Evolutionary conservation across 92 coral and sea anemone species (phyloP).

Genomic region (Parazoanthus darwini): DNA sequence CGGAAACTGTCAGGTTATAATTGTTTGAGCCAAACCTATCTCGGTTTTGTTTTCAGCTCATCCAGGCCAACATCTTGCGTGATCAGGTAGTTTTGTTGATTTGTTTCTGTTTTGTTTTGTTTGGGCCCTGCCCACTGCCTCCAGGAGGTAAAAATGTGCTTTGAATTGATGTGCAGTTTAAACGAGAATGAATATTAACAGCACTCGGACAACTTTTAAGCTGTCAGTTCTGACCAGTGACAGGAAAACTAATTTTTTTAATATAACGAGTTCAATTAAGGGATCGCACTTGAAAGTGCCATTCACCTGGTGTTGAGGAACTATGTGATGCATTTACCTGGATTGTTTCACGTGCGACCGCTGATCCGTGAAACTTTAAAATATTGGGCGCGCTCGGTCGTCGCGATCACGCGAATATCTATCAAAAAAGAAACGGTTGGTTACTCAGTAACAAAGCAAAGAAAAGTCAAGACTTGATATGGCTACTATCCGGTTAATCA

Average conservation of each 20-base stretch:
- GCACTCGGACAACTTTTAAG: not conserved
- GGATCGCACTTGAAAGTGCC: not conserved
- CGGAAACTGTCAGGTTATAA: constrained; percentile 6
- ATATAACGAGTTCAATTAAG: not conserved
- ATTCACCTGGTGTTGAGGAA: not conserved
- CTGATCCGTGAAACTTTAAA: not conserved
- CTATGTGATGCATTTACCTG: no score
- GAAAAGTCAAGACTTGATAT: not conserved
- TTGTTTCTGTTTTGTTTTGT: not conserved
- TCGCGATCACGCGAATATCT: not conserved
- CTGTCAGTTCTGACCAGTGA: not conserved
- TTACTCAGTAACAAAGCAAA: not conserved
- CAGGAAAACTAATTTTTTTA: not conserved
- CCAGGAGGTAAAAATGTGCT: not conserved
- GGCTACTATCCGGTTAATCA: not conserved
- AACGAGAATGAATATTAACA: not conserved
- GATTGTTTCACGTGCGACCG: constrained; percentile 10
- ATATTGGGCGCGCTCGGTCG: not conserved
- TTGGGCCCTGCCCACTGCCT: not conserved
- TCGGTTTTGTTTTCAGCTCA: not conserved
- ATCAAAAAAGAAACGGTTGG: not conserved
- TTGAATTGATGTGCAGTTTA: not conserved
- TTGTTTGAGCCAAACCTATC: not conserved
- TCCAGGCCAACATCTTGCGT: not conserved
- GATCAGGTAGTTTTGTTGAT: not conserved